A percentile compares a stretch with the other conserved stretches of the same genome.
Conservation (phyloP, 2,113 vertebrate species). For the Hippopotamus amphibius region DNA sequence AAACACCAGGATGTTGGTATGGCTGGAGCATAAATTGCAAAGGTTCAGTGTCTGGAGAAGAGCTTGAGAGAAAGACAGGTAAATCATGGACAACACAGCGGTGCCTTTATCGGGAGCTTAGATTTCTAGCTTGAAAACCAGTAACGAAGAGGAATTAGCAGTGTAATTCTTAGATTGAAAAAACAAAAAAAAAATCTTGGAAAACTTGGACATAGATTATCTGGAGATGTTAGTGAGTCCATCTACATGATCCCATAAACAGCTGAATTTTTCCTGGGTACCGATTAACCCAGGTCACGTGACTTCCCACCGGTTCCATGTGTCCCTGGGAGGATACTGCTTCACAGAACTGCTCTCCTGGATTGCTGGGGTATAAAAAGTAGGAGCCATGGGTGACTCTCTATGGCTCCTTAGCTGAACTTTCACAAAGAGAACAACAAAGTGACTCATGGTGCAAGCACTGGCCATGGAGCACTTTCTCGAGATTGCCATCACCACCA, state of each 20-base stretch:
- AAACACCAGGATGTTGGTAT: background rate
- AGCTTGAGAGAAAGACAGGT: background rate
- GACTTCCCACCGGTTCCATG: slow-evolving; percentile 57
- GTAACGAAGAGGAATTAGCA: background rate
- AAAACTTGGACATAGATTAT: background rate
- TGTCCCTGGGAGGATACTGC: slow-evolving; percentile 47
- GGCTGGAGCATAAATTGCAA: background rate
- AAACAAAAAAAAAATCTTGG: background rate
- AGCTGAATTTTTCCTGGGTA: slow-evolving; percentile 72
- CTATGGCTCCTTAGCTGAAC: slow-evolving; percentile 28
- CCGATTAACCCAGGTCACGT: slow-evolving; percentile 59
- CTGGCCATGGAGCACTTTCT: slow-evolving; percentile 49
- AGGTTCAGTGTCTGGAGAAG: background rate
- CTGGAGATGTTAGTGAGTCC: background rate
- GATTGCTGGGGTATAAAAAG: background rate
- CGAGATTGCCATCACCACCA: slow-evolving; percentile 57
- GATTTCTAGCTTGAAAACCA: slow-evolving; percentile 7
- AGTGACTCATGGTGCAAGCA: slow-evolving; percentile 54
- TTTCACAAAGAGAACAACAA: slow-evolving; percentile 62
- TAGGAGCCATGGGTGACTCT: slow-evolving; percentile 35
- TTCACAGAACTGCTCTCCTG: slow-evolving; percentile 30
- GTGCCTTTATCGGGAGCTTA: background rate
- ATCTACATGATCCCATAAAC: slow-evolving; percentile 54
- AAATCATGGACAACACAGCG: too few relatives aligned
- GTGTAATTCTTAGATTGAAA: background rate